Conservation (phyloP, 2,113 vertebrate genomes). For the Sturnus vulgaris region DNA sequence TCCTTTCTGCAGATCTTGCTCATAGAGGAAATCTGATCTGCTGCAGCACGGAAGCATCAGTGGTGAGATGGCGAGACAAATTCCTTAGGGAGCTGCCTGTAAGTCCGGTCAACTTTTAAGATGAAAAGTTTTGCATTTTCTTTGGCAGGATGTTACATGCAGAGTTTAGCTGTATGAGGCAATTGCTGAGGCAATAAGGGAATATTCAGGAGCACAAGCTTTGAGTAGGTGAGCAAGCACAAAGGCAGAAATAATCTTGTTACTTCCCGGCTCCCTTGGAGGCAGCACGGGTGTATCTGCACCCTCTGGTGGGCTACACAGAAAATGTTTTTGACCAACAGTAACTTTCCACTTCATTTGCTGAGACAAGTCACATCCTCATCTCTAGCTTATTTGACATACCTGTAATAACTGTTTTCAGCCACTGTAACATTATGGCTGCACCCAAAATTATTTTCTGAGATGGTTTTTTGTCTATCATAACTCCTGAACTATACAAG, state of each 20-base stretch:
- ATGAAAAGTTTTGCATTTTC: slow-evolving; percentile 41
- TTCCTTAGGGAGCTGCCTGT: slow-evolving; percentile 48
- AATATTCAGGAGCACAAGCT: slow-evolving; percentile 17
- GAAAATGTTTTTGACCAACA: background rate
- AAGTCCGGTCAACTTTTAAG: slow-evolving; percentile 41
- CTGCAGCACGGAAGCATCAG: slow-evolving; percentile 26
- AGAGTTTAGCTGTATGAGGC: background rate
- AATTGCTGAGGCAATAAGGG: background rate
- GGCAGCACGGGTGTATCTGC: background rate
- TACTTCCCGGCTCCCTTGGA: background rate
- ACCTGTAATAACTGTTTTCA: background rate
- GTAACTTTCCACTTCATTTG: background rate
- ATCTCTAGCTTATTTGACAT: background rate
- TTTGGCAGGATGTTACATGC: slow-evolving; percentile 23
- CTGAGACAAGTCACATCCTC: background rate
- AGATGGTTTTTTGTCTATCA: background rate
- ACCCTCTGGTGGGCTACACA: slow-evolving; percentile 3
- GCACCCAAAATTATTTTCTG: background rate
- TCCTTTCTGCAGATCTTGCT: slow-evolving; percentile 18
- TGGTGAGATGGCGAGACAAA: background rate
- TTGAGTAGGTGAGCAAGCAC: background rate
- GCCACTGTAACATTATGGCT: background rate
- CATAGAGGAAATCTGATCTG: slow-evolving; percentile 32
- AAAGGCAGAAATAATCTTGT: background rate
- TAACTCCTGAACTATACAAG: background rate